Base-by-base conservation (phyloP, 2,113 vertebrate species). In the Oxygymnocypris stewartii region DNA sequence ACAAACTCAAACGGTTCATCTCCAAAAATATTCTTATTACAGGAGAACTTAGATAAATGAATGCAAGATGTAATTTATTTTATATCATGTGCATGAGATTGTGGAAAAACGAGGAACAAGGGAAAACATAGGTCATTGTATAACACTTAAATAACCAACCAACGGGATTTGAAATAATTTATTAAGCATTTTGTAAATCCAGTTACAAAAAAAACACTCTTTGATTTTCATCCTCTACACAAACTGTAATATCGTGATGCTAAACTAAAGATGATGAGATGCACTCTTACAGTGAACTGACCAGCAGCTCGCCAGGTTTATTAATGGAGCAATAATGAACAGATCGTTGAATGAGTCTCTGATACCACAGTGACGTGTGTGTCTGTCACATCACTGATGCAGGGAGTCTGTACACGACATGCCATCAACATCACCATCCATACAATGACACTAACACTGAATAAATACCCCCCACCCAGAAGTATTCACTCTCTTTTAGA, bases 121-220 rank as follows among this genome's bases (percentile, higher is more conserved):
- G 2, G 40, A 25, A 77, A 77, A 77, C 11, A 37, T 37, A 75
- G 18, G 40, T 42, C 3, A 77, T 31, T 18, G 2, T 1, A 9
- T 20, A 54, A 31, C 75, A 77, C 5, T 35, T 2, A 18, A 77
- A 49, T 77, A 47, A 77, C 23, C 71, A 89, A 73, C 44, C 28
- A 90, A 73, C 87, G 89, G 94, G 88, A 93, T 94, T 92, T 94
- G 93, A 94, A 97, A 96, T 97, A 96, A 97, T 97, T 97, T 97
- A 97, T 96, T 97, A 96, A 96, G 92, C 94, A 95, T 95, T 93
- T 96, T 96, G 94, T 96, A 96, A 96, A 96, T 96, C 96, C 94
- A 95, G 94, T 96, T 96, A 97, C 94, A 96, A 96, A 96, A 96
- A 94, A 9, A 78, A 78, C 3, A 92, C 92, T 88, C 86, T 91